Conservation (phyloP, 2,888 invertebrate species). For the Eubasilissa splendida region DNA sequence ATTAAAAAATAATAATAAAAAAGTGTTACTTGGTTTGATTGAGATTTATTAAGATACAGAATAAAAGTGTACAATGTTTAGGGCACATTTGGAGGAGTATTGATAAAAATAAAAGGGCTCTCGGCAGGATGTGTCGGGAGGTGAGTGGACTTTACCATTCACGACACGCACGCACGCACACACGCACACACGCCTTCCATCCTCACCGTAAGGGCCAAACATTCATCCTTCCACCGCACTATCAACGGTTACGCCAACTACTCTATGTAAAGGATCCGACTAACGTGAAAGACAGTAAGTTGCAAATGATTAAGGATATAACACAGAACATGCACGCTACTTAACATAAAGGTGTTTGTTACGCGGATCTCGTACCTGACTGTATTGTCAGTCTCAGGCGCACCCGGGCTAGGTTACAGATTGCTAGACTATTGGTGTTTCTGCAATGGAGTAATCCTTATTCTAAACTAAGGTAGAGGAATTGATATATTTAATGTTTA, state of each 20-base stretch:
- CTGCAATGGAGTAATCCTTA: conserved; percentile 71
- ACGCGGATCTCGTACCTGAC: too few species aligned
- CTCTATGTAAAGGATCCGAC: neutral
- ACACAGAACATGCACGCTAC: conserved; percentile 65
- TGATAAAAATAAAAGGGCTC: neutral
- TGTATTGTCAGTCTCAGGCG: neutral
- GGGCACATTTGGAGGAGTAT: conserved; percentile 5
- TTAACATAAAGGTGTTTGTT: neutral
- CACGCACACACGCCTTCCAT: neutral
- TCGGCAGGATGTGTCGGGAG: too few species aligned
- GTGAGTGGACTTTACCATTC: neutral
- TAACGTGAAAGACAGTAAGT: conserved; percentile 62
- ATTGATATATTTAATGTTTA: conserved; percentile 63
- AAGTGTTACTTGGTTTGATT: neutral
- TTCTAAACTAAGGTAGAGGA: conserved; percentile 73
- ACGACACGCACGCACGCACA: neutral
- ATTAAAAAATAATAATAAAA: conserved; percentile 12
- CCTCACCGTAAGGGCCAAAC: neutral
- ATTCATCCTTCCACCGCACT: too few species aligned
- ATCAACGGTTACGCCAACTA: too few species aligned
- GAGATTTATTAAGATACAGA: conserved; percentile 13
- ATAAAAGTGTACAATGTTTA: neutral
- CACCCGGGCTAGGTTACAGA: conserved; percentile 9
- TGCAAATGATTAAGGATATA: conserved; percentile 63
- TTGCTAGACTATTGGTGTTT: conserved; percentile 73